A percentile compares a stretch with the other conserved stretches of the same genome.
phyloP scores from a whole-genome alignment of 2,113 vertebrate genomes.

The Xiphophorus hellerii region DNA sequence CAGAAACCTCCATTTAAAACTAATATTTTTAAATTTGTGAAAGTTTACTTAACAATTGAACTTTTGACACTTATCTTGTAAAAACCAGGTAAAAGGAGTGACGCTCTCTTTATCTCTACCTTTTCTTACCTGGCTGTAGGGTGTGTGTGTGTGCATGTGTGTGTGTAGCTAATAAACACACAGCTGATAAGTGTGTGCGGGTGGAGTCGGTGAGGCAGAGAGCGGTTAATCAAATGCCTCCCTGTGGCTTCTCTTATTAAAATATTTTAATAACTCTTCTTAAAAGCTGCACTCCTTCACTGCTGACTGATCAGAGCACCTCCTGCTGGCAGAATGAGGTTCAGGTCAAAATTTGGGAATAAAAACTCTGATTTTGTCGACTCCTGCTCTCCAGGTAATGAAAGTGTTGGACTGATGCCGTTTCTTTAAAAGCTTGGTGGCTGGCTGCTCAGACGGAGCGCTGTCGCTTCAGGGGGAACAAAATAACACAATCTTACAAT shows the following conservation, averaged over 20 bases:
- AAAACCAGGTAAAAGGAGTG: too few species aligned
- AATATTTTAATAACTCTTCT: conserved; percentile 45
- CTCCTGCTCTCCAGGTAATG: not conserved
- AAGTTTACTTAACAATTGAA: too few species aligned
- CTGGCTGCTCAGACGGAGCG: not conserved
- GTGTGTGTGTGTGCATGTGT: too few species aligned
- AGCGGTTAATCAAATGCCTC: conserved; percentile 54
- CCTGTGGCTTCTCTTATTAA: conserved; percentile 46
- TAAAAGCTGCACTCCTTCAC: conserved; percentile 51
- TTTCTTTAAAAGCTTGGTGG: conserved; percentile 15
- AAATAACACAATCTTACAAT: conserved; percentile 20
- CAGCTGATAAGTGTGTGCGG: conserved; percentile 34
- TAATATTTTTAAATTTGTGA: too few species aligned
- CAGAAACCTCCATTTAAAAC: too few species aligned
- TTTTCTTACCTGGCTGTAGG: conserved; percentile 41
- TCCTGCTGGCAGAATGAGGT: conserved; percentile 29
- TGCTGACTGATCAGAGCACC: conserved; percentile 29
- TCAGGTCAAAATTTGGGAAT: conserved; percentile 12
- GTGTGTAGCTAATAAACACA: too few species aligned
- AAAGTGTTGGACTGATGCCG: not conserved
- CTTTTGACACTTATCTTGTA: too few species aligned
- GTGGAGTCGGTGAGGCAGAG: conserved; percentile 50
- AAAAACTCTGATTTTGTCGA: too few species aligned
- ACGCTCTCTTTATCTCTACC: too few species aligned
- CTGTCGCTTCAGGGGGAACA: conserved; percentile 25